Conservation (phyloP, 2,888 invertebrate species). For the Opisthograptis luteolata region DNA sequence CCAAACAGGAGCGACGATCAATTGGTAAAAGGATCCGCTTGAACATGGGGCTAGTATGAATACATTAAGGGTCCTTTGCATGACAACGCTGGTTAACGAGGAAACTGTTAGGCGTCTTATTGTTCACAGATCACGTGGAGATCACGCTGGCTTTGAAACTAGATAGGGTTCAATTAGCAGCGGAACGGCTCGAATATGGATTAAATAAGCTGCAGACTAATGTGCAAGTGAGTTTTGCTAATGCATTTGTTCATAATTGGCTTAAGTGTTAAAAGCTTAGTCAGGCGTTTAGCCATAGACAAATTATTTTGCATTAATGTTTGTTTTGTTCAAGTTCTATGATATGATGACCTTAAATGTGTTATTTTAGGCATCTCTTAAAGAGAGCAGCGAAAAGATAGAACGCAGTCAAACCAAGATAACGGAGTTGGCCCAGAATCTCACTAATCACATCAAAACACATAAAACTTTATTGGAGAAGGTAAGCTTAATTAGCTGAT, state of each 20-base stretch:
- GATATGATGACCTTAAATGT: too few species aligned
- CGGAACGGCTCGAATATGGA: constrained; percentile 75
- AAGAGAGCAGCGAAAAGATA: constrained; percentile 71
- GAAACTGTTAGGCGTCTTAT: constrained; percentile 50
- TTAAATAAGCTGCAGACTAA: constrained; percentile 76
- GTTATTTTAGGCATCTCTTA: constrained; percentile 68
- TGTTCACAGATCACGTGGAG: constrained; percentile 74
- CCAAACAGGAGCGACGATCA: constrained; percentile 69
- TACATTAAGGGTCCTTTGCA: constrained; percentile 52
- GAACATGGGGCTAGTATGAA: constrained; percentile 43
- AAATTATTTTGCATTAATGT: too few species aligned
- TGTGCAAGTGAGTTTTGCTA: constrained; percentile 60
- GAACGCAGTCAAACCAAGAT: constrained; percentile 70
- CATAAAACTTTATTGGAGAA: constrained; percentile 73
- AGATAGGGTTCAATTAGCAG: constrained; percentile 78
- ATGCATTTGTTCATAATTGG: neutral
- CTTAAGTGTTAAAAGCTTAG: too few species aligned
- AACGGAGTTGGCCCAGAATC: constrained; percentile 65
- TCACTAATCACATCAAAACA: constrained; percentile 66
- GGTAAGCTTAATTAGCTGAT: constrained; percentile 50
- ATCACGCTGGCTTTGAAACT: constrained; percentile 74
- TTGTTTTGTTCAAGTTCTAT: too few species aligned
- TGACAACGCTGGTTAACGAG: constrained; percentile 46
- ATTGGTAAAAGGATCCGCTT: constrained; percentile 60
- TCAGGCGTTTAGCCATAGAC: too few species aligned